Evolutionary conservation across 2,888 invertebrate species (phyloP).

Genomic region (Sylvicola cinctus): DNA sequence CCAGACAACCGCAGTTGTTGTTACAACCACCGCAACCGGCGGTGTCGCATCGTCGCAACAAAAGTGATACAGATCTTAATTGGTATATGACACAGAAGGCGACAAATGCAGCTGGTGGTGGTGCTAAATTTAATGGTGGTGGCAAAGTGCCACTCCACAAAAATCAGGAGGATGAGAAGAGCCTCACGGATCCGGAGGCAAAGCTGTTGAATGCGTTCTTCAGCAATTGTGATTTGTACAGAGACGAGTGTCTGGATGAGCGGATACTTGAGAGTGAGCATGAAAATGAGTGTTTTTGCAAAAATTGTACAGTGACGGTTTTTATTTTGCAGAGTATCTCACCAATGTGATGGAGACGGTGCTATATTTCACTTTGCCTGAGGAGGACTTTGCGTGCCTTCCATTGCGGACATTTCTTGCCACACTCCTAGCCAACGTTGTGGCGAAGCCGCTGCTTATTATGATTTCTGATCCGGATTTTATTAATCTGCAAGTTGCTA

Average conservation of each 20-base stretch:
- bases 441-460: slow-evolving; percentile 10
- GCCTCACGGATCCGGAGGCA: slow-evolving; percentile 9
- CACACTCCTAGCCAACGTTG: slow-evolving; percentile 10
- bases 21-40: neutral
- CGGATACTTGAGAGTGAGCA: slow-evolving; percentile 9
- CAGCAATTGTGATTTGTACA: slow-evolving; percentile 8
- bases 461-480: slow-evolving; percentile 12
- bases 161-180: slow-evolving; percentile 8
- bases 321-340: slow-evolving; percentile 10
- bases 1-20: neutral
- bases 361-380: slow-evolving; percentile 10
- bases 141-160: slow-evolving; percentile 11
- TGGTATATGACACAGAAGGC: slow-evolving; percentile 33
- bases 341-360: slow-evolving; percentile 10
- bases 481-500: slow-evolving; percentile 11
- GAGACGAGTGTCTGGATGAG: slow-evolving; percentile 10
- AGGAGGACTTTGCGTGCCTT: slow-evolving; percentile 11
- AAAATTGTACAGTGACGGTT: no score
- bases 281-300: neutral
- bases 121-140: slow-evolving; percentile 8
- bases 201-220: slow-evolving; percentile 11
- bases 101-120: neutral
- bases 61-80: slow-evolving; percentile 51
- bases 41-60: slow-evolving; percentile 39
- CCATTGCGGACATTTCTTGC: slow-evolving; percentile 10